These are phyloP conservation scores for Phenganax subtilis DNA, from an alignment of 92 coral and sea anemone genomes.

Conservation along the genomic window DNA sequence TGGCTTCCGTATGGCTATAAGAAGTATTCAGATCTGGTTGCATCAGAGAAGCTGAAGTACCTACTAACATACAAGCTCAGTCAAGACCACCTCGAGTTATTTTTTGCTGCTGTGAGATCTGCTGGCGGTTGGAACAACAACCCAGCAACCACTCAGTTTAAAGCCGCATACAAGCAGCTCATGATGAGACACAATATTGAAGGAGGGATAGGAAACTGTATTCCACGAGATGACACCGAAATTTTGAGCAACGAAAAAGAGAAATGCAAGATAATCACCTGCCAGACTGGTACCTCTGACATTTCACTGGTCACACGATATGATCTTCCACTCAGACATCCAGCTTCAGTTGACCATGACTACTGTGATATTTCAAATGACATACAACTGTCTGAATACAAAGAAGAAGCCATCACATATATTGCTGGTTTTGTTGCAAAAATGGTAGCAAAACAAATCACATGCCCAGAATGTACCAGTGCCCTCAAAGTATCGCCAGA, in stretches of 20 bases:
- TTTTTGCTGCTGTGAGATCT: background rate
- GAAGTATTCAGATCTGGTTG: background rate
- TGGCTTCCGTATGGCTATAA: too few species aligned
- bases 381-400: background rate
- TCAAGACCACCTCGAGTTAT: constrained; percentile 12
- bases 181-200: background rate
- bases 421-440: constrained; percentile 4
- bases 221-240: background rate
- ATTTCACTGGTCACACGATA: background rate
- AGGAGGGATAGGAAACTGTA: background rate
- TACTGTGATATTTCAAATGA: background rate
- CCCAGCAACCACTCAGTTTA: background rate
- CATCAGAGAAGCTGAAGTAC: background rate
- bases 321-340: background rate
- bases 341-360: background rate
- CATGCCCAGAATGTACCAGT: background rate
- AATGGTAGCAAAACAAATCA: background rate
- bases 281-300: background rate
- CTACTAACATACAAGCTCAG: background rate
- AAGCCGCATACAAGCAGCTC: background rate
- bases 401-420: background rate
- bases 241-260: background rate
- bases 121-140: constrained; percentile 9
- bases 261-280: background rate
- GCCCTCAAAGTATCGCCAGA: background rate